A percentile compares a stretch with the other conserved stretches of the same genome.
Evolutionary conservation across 2,888 invertebrate genomes (phyloP).

Genomic region (Pollenia labialis): DNA sequence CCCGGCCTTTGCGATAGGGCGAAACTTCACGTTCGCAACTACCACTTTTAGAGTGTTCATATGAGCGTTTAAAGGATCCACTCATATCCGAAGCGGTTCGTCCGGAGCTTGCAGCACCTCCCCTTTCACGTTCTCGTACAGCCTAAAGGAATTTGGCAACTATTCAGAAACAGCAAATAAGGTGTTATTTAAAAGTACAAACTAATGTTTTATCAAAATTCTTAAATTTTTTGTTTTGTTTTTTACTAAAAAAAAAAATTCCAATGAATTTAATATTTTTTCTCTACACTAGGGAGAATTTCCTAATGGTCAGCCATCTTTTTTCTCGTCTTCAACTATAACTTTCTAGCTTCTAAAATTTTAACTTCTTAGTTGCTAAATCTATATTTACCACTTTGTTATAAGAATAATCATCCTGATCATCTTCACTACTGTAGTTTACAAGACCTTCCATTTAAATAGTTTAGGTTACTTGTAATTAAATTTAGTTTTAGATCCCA

Average conservation of each 20-base stretch:
- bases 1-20: conserved; percentile 30
- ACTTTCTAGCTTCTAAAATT: conserved; percentile 1
- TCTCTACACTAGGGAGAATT: conserved; percentile 64
- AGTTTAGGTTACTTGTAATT: conserved; percentile 38
- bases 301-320: conserved; percentile 72
- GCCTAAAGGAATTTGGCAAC: conserved; percentile 84
- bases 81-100: conserved; percentile 32
- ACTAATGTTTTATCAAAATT: conserved; percentile 63
- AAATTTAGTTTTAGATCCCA: conserved; percentile 31
- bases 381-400: conserved; percentile 82
- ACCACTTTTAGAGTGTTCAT: conserved; percentile 53
- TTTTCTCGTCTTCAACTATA: conserved; percentile 50
- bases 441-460: conserved; percentile 89
- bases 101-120: conserved; percentile 12
- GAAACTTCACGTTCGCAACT: conserved; percentile 56
- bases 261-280: conserved; percentile 26
- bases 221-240: conserved; percentile 47
- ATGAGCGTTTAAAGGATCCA: conserved; percentile 42
- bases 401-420: conserved; percentile 85
- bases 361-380: conserved; percentile 1
- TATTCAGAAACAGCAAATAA: conserved; percentile 86
- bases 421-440: conserved; percentile 92
- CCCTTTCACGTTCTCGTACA: conserved; percentile 75
- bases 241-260: conserved; percentile 43
- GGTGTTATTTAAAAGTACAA: conserved; percentile 80